phyloP scores from a whole-genome alignment of 2,888 invertebrate species.

The Drosophila gaucha region DNA sequence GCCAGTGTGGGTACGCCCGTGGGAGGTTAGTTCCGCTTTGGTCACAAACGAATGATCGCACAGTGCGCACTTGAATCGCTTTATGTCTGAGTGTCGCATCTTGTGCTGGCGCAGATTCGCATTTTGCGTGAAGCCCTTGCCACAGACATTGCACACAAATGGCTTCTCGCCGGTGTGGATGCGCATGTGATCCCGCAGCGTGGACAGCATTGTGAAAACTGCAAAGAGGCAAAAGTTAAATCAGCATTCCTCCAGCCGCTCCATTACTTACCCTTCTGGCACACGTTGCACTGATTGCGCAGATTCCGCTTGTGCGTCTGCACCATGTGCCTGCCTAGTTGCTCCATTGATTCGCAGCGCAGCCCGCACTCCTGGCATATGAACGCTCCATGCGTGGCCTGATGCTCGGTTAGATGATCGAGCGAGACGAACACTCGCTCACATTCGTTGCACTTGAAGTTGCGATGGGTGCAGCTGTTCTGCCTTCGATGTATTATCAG shows the following conservation, averaged over 20 bases:
- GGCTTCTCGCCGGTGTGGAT: constrained; percentile 87
- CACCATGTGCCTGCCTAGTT: constrained; percentile 85
- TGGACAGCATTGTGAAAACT: constrained; percentile 86
- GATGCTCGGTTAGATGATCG: constrained; percentile 86
- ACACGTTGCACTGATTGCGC: constrained; percentile 85
- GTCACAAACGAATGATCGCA: constrained; percentile 85
- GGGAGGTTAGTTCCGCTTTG: constrained; percentile 86
- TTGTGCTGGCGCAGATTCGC: constrained; percentile 87
- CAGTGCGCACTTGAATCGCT: constrained; percentile 83
- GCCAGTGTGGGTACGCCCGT: constrained; percentile 87
- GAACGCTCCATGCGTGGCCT: constrained; percentile 76
- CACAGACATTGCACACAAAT: constrained; percentile 86
- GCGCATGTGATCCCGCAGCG: constrained; percentile 87
- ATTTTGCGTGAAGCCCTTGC: constrained; percentile 87
- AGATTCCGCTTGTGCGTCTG: constrained; percentile 84
- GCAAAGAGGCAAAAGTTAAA: constrained; percentile 10
- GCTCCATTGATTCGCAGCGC: constrained; percentile 84
- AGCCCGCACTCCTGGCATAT: constrained; percentile 84
- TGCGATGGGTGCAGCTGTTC: constrained; percentile 85
- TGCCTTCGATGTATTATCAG: constrained; percentile 80
- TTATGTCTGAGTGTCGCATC: constrained; percentile 86
- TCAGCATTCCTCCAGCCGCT: background rate
- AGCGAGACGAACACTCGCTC: constrained; percentile 86
- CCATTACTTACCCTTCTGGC: constrained; percentile 75
- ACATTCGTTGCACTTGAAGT: constrained; percentile 85